Base-by-base conservation (phyloP, 2,888 invertebrate genomes). In the Harpagoxenus sublaevis region DNA sequence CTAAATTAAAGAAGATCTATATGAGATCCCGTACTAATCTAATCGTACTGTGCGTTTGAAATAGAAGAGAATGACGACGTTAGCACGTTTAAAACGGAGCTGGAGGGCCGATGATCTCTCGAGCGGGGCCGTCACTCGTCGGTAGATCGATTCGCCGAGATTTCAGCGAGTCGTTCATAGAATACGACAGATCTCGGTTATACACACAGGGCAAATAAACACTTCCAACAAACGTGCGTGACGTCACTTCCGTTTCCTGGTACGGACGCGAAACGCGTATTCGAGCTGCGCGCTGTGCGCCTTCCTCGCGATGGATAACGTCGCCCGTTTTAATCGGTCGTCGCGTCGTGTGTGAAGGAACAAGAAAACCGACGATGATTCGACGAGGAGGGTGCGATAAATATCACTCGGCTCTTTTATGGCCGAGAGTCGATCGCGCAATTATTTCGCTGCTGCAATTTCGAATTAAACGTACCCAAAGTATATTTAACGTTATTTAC, bases 161-260 rank as follows among this genome's bases (percentile, higher is more conserved):
- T 81, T 73, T 81, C 79, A 73, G 12, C 79, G 79, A 71, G 73
- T 70, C 79, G 79, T 81, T 81, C 79, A 81, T 48, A 39, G 74
- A 73, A 81, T 73, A 73, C 74, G 79, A 73, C 73, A 73, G 79
- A 81, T 81, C 79, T 60, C 79, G 79, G 79, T 57, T 81, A 81
- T 79, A 57, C 60, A 45, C 68, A 9, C 73, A 18, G 55, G 89
- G 74, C 91, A 92, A 92, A 92, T 92, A 93, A 93, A 93, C 92
- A 92, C 92, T 93, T 93, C 92, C 91, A 91, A 92, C 92, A 92
- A 93, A 92, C 92, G 92, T 78, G 73, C 81, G 86, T 93, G 93
- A 94, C 93, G 94, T 94, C 93, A 94, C 92, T 94, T 94, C 94
- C 94, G 94, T 93, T 94, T 93, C 92, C 93, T 92, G 92, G 92